Conservation (phyloP, 2,113 vertebrate species). For the Mohoua ochrocephala region DNA sequence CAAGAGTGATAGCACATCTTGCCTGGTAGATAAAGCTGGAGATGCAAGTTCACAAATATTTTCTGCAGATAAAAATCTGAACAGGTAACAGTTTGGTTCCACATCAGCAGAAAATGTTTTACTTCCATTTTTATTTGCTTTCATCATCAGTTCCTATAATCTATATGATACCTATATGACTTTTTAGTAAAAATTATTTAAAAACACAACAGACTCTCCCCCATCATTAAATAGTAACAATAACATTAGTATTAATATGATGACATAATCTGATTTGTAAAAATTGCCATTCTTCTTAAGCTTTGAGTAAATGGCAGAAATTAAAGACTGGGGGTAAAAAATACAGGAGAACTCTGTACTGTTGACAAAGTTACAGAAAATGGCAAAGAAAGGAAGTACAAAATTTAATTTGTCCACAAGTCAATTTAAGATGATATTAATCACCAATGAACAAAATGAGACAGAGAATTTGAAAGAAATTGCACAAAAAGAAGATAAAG, state of each 20-base stretch:
- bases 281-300: neutral
- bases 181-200: neutral
- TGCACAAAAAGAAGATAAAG: neutral
- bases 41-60: neutral
- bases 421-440: neutral
- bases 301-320: neutral
- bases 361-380: neutral
- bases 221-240: neutral
- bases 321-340: neutral
- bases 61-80: neutral
- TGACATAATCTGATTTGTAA: neutral
- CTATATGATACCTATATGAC: fast-evolving
- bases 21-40: neutral
- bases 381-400: neutral
- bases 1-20: neutral
- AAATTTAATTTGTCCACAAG: neutral
- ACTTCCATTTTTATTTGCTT: neutral
- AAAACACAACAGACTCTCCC: neutral
- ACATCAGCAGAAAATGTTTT: neutral
- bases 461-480: neutral
- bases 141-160: neutral
- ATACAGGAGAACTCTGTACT: neutral
- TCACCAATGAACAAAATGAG: neutral
- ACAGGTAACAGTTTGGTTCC: neutral
- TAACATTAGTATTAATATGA: neutral